A percentile compares a stretch with the other conserved stretches of the same genome.
phyloP scores from a whole-genome alignment of 2,113 vertebrate genomes.

The Antechinus flavipes region DNA sequence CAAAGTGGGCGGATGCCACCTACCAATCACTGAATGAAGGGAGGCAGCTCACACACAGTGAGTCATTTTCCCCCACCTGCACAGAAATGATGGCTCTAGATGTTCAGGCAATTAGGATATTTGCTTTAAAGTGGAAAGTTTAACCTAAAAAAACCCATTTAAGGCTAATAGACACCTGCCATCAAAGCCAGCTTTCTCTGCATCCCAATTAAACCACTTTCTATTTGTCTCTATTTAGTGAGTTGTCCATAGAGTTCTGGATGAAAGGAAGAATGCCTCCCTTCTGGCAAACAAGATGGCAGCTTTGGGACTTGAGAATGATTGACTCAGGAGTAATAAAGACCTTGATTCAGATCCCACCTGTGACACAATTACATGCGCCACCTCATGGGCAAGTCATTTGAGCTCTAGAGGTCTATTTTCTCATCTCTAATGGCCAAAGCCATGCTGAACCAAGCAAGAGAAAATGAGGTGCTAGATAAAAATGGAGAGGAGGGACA shows the following conservation, averaged over 20 bases:
- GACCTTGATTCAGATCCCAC: neutral
- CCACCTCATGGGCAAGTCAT: neutral
- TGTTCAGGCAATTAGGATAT: neutral
- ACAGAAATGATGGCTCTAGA: neutral
- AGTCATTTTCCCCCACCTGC: neutral
- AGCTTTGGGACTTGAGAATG: neutral
- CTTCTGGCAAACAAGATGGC: neutral
- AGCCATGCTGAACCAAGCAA: neutral
- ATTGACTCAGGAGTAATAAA: neutral
- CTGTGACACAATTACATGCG: neutral
- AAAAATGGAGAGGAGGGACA: neutral
- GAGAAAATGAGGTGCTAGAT: neutral
- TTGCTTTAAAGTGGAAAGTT: neutral
- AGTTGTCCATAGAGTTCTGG: neutral
- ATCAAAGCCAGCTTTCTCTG: neutral
- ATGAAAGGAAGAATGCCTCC: neutral
- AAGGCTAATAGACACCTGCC: neutral
- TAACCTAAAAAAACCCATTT: neutral
- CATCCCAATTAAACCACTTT: neutral
- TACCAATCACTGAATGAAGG: conserved; percentile 16
- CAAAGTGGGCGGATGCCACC: neutral
- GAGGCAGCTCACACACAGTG: neutral
- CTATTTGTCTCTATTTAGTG: neutral
- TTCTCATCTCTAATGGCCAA: neutral
- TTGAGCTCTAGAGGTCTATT: neutral